Percentiles rank a stretch among this genome's conserved stretches.
Evolutionary conservation across 2,113 vertebrate genomes (phyloP).

Genomic region (Egretta garzetta): DNA sequence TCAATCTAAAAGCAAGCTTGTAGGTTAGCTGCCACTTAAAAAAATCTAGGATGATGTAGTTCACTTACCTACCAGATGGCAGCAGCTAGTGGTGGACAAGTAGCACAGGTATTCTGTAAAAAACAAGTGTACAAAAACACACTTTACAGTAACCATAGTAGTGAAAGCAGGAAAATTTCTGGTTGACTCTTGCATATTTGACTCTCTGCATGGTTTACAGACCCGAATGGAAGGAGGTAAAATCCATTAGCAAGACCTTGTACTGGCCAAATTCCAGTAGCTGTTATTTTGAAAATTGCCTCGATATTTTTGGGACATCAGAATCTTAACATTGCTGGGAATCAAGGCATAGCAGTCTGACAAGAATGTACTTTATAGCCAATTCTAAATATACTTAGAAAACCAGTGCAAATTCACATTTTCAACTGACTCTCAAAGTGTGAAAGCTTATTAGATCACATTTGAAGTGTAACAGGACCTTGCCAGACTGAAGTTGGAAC

Average conservation of each 20-base stretch:
- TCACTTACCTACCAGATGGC: background rate
- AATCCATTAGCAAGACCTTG: background rate
- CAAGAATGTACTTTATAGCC: background rate
- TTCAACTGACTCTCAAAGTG: background rate
- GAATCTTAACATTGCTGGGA: background rate
- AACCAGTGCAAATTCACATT: background rate
- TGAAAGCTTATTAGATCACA: background rate
- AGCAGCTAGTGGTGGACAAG: background rate
- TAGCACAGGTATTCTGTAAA: background rate
- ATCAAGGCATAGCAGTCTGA: background rate
- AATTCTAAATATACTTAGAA: background rate
- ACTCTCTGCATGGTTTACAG: background rate
- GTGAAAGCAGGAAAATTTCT: background rate
- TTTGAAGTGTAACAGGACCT: background rate
- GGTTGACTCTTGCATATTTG: background rate
- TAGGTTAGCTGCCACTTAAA: background rate
- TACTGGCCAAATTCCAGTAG: background rate
- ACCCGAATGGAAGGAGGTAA: background rate
- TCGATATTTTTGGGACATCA: background rate
- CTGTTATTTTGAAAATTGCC: background rate
- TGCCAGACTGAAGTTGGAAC: background rate
- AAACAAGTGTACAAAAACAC: background rate
- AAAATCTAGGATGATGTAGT: background rate
- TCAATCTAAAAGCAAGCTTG: background rate
- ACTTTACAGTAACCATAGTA: background rate